Evolutionary conservation across 1,140 invertebrate species (phyloP).

Genomic region (Temnothorax curvispinosus): DNA sequence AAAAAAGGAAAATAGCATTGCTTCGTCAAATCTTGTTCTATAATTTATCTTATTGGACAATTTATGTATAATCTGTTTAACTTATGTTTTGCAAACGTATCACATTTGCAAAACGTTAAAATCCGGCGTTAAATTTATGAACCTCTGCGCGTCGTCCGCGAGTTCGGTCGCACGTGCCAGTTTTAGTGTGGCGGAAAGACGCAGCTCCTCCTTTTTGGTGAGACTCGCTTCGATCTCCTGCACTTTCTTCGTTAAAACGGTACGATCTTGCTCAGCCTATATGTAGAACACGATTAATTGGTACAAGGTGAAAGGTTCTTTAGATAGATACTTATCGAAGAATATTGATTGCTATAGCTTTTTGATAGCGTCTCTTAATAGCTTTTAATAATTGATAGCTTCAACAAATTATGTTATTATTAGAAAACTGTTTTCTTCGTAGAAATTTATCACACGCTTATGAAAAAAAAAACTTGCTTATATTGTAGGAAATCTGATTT

Average conservation of each 20-base stretch:
- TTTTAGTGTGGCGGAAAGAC: constrained; percentile 90
- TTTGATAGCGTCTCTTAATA: background rate
- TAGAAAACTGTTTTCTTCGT: background rate
- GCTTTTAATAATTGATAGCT: background rate
- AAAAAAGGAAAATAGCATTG: background rate
- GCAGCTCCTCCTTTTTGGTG: constrained; percentile 92
- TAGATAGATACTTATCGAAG: too few species aligned
- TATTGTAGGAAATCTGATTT: background rate
- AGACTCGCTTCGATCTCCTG: constrained; percentile 93
- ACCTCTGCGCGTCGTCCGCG: constrained; percentile 94
- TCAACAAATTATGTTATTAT: background rate
- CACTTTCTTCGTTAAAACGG: constrained; percentile 91
- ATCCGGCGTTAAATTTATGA: background rate
- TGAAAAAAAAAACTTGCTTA: background rate
- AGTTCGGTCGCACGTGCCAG: constrained; percentile 92
- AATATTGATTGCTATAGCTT: background rate
- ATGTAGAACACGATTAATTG: constrained; percentile 27
- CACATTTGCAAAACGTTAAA: background rate
- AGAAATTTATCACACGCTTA: background rate
- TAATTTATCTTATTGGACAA: background rate
- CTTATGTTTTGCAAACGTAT: background rate
- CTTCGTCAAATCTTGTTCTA: background rate
- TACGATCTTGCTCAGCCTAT: constrained; percentile 93
- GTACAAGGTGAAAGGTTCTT: background rate
- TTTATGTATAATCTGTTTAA: background rate